A percentile compares a stretch with the other conserved stretches of the same genome.
Conservation (phyloP, 2,113 vertebrate species). For the Notothenia coriiceps region DNA sequence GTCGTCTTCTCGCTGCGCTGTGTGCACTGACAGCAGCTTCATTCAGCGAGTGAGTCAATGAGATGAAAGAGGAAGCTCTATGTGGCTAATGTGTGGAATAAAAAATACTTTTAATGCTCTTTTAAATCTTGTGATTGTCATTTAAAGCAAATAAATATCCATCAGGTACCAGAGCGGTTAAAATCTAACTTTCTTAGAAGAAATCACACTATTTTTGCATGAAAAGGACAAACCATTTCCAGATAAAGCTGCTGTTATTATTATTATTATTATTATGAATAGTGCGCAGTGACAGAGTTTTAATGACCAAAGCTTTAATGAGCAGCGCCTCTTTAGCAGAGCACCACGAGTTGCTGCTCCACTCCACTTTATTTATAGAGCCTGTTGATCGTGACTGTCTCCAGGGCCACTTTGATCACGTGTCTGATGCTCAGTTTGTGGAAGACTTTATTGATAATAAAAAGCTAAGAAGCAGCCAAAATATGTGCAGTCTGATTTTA, state of each 20-base stretch:
- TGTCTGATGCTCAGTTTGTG: background rate
- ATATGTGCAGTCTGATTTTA: background rate
- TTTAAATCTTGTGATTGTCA: background rate
- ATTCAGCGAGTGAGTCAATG: background rate
- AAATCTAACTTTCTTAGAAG: background rate
- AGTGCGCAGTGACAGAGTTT: background rate
- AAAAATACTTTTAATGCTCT: background rate
- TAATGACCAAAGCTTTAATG: constrained; percentile 17
- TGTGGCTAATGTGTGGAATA: background rate
- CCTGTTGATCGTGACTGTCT: background rate
- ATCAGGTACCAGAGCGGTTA: background rate
- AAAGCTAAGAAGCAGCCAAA: background rate
- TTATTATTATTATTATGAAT: background rate
- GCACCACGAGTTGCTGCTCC: constrained; percentile 1
- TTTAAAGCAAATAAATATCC: background rate
- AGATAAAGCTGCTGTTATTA: background rate
- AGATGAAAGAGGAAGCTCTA: constrained; percentile 16
- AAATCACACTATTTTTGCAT: background rate
- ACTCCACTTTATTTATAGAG: constrained; percentile 30
- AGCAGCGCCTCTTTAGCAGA: constrained; percentile 29
- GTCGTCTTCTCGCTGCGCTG: background rate
- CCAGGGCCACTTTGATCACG: background rate
- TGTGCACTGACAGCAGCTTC: constrained; percentile 3
- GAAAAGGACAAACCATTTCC: background rate
- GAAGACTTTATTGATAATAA: background rate